Conservation (phyloP, 2,113 vertebrate genomes). For the Odocoileus virginianus region DNA sequence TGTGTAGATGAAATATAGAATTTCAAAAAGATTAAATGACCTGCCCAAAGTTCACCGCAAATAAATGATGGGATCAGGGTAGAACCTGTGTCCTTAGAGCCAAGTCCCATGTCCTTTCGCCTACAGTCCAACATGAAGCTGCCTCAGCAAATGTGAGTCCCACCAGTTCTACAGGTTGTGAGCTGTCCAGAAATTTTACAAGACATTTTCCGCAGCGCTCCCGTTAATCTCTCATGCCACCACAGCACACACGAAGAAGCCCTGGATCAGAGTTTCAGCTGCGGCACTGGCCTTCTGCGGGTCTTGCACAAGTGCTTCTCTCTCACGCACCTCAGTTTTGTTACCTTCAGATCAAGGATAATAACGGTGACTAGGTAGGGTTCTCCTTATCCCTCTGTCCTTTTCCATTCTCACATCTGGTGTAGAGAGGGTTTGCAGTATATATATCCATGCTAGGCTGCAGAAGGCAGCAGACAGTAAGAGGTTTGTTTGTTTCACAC, state of each 20-base stretch:
- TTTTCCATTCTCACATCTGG: not conserved
- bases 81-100: not conserved
- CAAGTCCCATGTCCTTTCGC: not conserved
- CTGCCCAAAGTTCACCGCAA: not conserved
- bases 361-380: not conserved
- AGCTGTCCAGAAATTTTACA: not conserved
- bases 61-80: not conserved
- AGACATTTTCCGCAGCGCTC: not conserved
- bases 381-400: not conserved
- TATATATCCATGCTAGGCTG: not conserved
- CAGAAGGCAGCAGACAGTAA: not conserved
- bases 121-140: not conserved
- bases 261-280: not conserved
- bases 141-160: not conserved
- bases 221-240: not conserved
- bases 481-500: not conserved
- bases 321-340: not conserved
- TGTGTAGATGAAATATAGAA: constrained; percentile 38
- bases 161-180: not conserved
- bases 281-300: not conserved
- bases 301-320: not conserved
- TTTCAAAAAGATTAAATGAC: constrained; percentile 52
- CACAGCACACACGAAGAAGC: not conserved
- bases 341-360: not conserved
- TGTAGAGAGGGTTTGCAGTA: not conserved